phyloP scores from a whole-genome alignment of 2,888 invertebrate species.

The Yponomeuta malinellus region DNA sequence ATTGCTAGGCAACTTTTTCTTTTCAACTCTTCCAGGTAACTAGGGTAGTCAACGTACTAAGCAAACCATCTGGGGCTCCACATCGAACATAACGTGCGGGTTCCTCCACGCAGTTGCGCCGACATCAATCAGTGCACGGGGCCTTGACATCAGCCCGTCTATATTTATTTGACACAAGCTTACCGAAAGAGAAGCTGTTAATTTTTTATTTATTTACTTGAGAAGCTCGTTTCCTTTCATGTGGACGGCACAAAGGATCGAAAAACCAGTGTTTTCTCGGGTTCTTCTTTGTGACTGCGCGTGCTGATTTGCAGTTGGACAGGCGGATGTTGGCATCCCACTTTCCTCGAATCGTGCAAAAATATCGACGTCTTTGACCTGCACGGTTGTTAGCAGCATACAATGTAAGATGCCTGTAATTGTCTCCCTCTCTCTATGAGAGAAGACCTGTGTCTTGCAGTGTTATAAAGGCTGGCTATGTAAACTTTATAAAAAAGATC shows the following conservation, averaged over 20 bases:
- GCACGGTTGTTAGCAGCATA: not conserved
- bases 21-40: too few relatives aligned
- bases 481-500: too few relatives aligned
- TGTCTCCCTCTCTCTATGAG: too few relatives aligned
- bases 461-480: too few relatives aligned
- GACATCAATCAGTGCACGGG: constrained; percentile 1
- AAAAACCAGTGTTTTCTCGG: not conserved
- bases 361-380: not conserved
- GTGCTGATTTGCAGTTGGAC: not conserved
- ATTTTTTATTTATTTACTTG: not conserved
- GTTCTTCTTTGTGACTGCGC: not conserved
- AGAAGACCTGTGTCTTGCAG: too few relatives aligned
- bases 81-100: not conserved
- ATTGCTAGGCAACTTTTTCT: too few relatives aligned
- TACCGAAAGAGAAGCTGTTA: not conserved
- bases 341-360: not conserved
- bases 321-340: not conserved
- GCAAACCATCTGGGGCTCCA: not conserved
- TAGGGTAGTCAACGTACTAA: not conserved
- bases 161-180: constrained; percentile 35
- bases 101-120: not conserved
- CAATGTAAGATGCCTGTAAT: too few relatives aligned
- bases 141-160: constrained; percentile 35
- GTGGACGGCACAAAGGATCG: not conserved
- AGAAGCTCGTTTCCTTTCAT: not conserved